Percentiles rank a stretch among this genome's conserved stretches.
phyloP scores from a whole-genome alignment of 1,140 invertebrate genomes.

The Meloidogyne exigua region DNA sequence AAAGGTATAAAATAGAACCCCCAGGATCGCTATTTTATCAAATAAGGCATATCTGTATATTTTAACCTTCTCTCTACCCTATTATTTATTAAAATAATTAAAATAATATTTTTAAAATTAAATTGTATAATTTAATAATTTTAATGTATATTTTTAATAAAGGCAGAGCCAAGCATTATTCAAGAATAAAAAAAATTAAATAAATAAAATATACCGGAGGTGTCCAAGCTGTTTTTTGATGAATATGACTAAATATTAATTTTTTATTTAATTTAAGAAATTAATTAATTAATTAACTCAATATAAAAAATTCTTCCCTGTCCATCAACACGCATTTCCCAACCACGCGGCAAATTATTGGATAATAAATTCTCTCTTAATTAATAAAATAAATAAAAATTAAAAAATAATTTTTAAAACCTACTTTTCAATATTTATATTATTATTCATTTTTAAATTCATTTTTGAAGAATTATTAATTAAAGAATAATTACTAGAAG shows the following conservation, averaged over 20 bases:
- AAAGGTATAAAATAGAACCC: no score
- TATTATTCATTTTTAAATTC: neutral
- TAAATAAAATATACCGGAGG: constrained; percentile 68
- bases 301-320: neutral
- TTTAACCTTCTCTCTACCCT: no score
- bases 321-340: neutral
- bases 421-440: neutral
- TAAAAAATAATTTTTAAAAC: neutral
- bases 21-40: no score
- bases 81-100: no score
- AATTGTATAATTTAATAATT: no score
- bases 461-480: neutral
- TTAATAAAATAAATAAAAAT: no score
- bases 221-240: constrained; percentile 87
- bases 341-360: neutral
- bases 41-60: no score
- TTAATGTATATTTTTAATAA: no score
- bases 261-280: neutral
- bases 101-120: no score
- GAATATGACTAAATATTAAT: constrained; percentile 73
- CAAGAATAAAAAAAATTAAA: neutral
- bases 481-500: neutral
- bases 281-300: neutral
- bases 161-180: no score
- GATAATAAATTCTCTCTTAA: neutral